phyloP scores from a whole-genome alignment of 2,113 vertebrate species.

The Acanthochromis polyacanthus region DNA sequence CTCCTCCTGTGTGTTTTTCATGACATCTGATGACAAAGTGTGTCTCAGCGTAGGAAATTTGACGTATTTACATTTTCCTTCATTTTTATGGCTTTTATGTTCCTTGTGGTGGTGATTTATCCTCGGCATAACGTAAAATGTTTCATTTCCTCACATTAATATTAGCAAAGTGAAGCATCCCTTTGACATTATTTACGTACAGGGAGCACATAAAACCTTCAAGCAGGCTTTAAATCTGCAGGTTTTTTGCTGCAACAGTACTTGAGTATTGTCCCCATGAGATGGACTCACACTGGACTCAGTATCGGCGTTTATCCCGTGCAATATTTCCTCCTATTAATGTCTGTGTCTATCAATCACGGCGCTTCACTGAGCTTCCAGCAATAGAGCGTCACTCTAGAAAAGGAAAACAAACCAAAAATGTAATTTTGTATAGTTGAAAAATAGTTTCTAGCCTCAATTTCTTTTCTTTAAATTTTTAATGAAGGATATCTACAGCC shows the following conservation, averaged over 20 bases:
- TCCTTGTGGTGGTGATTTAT: not conserved
- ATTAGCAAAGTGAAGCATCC: not conserved
- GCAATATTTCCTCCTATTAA: not conserved
- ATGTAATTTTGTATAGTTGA: too few relatives aligned
- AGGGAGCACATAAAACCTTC: constrained; percentile 1
- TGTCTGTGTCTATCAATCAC: constrained; percentile 1
- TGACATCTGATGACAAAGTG: not conserved
- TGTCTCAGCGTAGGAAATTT: not conserved
- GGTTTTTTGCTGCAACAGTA: not conserved
- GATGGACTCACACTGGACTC: not conserved
- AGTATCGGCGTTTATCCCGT: not conserved
- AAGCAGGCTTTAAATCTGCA: not conserved
- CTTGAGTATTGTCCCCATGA: not conserved
- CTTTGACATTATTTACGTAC: not conserved
- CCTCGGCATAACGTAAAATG: not conserved
- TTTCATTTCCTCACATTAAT: not conserved
- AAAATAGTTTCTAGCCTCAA: too few relatives aligned
- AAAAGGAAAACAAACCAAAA: too few relatives aligned
- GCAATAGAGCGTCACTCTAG: not conserved
- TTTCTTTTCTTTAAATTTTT: too few relatives aligned
- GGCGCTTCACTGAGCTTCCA: not conserved
- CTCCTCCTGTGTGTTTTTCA: not conserved
- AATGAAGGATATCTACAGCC: too few relatives aligned
- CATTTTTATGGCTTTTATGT: not conserved
- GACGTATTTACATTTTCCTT: not conserved